phyloP scores from a whole-genome alignment of 2,113 vertebrate species.

The Sitta europaea region DNA sequence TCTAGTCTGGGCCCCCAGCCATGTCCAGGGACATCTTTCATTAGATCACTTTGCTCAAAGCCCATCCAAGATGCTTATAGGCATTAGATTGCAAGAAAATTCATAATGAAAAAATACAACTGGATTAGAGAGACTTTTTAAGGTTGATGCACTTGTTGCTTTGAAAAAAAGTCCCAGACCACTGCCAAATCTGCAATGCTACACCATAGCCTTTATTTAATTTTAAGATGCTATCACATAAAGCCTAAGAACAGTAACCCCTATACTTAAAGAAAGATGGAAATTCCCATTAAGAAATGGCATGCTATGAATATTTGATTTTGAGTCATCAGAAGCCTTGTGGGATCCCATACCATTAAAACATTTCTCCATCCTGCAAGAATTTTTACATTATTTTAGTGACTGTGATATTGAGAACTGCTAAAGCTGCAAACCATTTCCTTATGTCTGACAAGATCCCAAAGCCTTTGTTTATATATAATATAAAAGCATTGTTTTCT shows the following conservation, averaged over 20 bases:
- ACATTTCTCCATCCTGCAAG: not conserved
- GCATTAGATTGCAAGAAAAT: not conserved
- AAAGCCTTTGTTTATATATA: not conserved
- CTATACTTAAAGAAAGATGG: not conserved
- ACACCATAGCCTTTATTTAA: not conserved
- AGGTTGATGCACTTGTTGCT: not conserved
- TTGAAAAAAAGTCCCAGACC: not conserved
- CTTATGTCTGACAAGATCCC: not conserved
- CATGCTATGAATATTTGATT: not conserved
- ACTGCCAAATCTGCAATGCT: not conserved
- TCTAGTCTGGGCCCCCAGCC: not conserved
- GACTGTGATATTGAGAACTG: not conserved
- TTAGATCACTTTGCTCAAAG: not conserved
- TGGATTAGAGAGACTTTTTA: not conserved
- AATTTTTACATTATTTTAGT: not conserved
- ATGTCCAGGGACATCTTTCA: not conserved
- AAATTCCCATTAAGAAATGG: not conserved
- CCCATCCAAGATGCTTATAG: not conserved
- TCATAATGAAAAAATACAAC: not conserved
- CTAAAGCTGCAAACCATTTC: not conserved
- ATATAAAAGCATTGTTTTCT: constrained; percentile 6
- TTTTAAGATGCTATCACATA: not conserved
- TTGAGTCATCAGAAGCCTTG: not conserved
- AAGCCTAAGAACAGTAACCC: not conserved
- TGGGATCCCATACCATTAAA: not conserved